Conservation (phyloP, 37 sponge, comb jelly and placozoan genomes). For the Chondrosia reniformis region DNA sequence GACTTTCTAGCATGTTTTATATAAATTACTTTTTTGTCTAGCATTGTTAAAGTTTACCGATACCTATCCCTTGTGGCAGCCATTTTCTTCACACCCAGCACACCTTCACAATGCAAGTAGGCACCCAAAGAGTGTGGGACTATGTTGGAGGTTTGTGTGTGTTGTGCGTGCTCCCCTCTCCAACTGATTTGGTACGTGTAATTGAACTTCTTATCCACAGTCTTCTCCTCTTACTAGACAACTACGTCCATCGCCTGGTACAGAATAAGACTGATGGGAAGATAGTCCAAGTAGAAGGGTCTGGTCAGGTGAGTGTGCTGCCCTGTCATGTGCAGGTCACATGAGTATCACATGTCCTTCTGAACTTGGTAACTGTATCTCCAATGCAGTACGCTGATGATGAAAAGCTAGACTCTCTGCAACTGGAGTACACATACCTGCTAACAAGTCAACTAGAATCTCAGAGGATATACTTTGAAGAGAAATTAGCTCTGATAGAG, state of each 20-base stretch:
- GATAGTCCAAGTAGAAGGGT: constrained; percentile 80
- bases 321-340: background rate
- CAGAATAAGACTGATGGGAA: constrained; percentile 97
- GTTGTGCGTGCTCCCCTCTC: too few relatives aligned
- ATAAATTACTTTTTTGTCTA: too few relatives aligned
- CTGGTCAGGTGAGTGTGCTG: constrained; percentile 11
- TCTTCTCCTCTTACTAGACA: constrained; percentile 47
- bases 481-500: constrained; percentile 75
- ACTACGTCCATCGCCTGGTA: constrained; percentile 95
- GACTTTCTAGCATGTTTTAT: too few relatives aligned
- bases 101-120: constrained; percentile 92
- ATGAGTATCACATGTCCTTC: background rate
- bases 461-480: constrained; percentile 93
- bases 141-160: constrained; percentile 86
- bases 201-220: background rate
- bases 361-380: background rate
- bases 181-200: background rate
- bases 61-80: too few relatives aligned
- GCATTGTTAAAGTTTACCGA: too few relatives aligned
- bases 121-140: constrained; percentile 92
- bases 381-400: constrained; percentile 29
- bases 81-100: constrained; percentile 73
- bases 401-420: constrained; percentile 84
- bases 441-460: constrained; percentile 93
- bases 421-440: constrained; percentile 90